Percentiles rank a stretch among this genome's conserved stretches.
These are phyloP conservation scores for Peromyscus leucopus DNA, from an alignment of 2,113 vertebrate species.

Conservation along the genomic window DNA sequence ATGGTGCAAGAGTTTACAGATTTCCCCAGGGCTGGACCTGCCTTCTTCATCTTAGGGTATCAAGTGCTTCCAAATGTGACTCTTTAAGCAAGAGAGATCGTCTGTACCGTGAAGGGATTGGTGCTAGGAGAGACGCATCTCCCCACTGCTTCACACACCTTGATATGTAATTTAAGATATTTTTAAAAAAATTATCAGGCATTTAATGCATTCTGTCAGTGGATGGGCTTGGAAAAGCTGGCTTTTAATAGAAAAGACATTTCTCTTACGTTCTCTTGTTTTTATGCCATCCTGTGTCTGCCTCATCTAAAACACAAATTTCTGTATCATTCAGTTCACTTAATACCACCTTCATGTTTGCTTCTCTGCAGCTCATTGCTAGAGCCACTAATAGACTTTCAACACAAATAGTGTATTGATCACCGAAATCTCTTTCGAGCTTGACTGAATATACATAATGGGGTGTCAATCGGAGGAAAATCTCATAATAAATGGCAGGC, in stretches of 20 bases:
- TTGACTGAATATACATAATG: constrained; percentile 57
- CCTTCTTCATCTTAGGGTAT: background rate
- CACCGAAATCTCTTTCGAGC: constrained; percentile 69
- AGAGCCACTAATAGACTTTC: constrained; percentile 62
- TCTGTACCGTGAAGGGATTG: background rate
- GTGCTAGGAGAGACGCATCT: background rate
- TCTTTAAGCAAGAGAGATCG: background rate
- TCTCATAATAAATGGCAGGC: constrained; percentile 78
- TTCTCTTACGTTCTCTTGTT: background rate
- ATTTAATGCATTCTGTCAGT: background rate
- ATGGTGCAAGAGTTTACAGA: background rate
- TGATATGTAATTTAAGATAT: background rate
- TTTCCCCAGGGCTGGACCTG: background rate
- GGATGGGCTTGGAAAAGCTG: background rate
- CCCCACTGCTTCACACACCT: constrained; percentile 3
- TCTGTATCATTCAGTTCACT: constrained; percentile 25
- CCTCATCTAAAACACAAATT: background rate
- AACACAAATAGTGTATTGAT: constrained; percentile 56
- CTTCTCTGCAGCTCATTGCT: constrained; percentile 51
- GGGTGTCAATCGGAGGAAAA: constrained; percentile 62
- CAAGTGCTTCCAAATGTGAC: background rate
- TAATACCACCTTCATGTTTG: constrained; percentile 62
- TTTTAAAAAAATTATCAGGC: background rate
- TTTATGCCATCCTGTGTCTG: background rate
- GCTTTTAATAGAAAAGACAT: background rate